Base-by-base conservation (phyloP, 2,113 vertebrate genomes). In the Bagarius yarrelli region DNA sequence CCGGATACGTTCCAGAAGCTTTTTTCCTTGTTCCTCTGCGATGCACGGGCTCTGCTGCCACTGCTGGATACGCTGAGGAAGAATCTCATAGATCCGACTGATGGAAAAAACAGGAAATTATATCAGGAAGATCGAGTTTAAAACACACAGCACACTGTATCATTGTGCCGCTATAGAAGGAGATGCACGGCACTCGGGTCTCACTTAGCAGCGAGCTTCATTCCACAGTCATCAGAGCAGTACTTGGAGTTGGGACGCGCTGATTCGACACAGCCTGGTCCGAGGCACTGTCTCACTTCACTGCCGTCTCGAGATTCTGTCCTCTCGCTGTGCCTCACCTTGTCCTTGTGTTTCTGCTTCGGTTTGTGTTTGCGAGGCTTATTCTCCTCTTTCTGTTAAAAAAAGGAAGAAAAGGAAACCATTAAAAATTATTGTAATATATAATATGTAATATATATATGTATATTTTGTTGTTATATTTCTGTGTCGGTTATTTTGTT, bases 31-130 rank as follows among this genome's bases (percentile, higher is more conserved):
- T 60, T 98, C 97, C 88, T 98, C 97, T 0, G 97, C 96, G 18
- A 98, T 95, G 85, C 97, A 98, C 0, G 97, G 97, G 86, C 96
- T 98, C 93, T 97, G 95, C 90, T 98, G 96, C 97, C 97, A 98
- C 91, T 98, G 96, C 90, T 98, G 96, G 87, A 98, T 97, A 0
- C 96, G 95, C 92, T 98, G 96, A 0, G 96, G 96, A 3, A 97
- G 95, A 90, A 98, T 98, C 90, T 98, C 97, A 14, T 96, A 98
- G 90, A 98, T 98, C 11, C 96, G 96, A 83, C 96, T 98, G 85
- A 59, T 15, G 52, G 63, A 53, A 2, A 34, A 34, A 34, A 32
- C 0, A 72, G 1, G 14, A 9, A 52, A 8, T 52, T 4, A 34
- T 30, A n/a, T 36, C 21, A 34, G 18, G 9, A 30, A 34, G 50